phyloP scores from a whole-genome alignment of 1,140 invertebrate genomes.

The Varroa destructor region DNA sequence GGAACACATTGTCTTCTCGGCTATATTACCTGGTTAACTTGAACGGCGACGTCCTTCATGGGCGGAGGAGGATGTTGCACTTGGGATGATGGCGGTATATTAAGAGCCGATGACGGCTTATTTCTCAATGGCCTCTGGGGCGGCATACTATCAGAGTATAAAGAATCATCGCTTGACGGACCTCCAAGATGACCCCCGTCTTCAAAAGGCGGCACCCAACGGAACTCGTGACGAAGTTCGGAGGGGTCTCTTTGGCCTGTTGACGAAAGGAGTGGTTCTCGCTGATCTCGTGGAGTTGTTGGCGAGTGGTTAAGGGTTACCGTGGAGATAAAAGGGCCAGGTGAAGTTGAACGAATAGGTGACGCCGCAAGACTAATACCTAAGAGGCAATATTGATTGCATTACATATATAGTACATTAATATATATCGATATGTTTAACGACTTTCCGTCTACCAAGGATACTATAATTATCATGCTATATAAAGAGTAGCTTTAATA shows the following conservation, averaged over 20 bases:
- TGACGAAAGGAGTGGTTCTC: no score
- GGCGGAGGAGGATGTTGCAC: not conserved
- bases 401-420: no score
- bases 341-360: conserved; percentile 8
- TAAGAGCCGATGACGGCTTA: not conserved
- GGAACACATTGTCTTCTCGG: no score
- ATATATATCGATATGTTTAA: no score
- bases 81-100: not conserved
- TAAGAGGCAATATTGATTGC: not conserved
- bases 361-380: conserved; percentile 13
- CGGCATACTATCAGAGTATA: conserved; percentile 12
- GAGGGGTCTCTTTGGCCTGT: not conserved
- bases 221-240: conserved; percentile 15
- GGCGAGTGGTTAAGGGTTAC: conserved; percentile 23
- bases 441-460: no score
- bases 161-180: conserved; percentile 3
- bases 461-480: no score
- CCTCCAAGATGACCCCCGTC: no score
- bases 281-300: not conserved
- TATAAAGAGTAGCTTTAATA: no score
- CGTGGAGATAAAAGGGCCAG: conserved; percentile 12
- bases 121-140: conserved; percentile 19
- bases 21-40: not conserved
- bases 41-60: conserved; percentile 26
- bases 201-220: conserved; percentile 8